Conservation (phyloP, 2,113 vertebrate genomes). For the Eulacestoma nigropectus region DNA sequence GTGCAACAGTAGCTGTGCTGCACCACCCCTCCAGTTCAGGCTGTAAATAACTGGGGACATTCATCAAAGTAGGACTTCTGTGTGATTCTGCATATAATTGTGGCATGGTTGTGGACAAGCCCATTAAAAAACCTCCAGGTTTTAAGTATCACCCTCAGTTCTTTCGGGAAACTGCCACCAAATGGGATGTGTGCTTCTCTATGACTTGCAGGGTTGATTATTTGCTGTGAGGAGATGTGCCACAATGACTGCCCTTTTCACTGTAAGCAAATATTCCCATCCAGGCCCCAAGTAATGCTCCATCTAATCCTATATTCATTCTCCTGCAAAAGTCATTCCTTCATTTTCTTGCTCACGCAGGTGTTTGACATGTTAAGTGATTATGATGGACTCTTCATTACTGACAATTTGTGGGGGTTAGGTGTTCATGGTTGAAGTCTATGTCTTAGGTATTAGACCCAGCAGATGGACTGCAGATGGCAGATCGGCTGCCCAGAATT, state of each 20-base stretch:
- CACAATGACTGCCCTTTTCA: neutral
- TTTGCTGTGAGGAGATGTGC: neutral
- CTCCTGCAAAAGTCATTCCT: neutral
- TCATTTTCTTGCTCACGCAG: neutral
- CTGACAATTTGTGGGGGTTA: constrained; percentile 7
- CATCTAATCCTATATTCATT: neutral
- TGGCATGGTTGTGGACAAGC: neutral
- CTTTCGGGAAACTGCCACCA: neutral
- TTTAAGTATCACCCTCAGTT: neutral
- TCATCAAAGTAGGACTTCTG: neutral
- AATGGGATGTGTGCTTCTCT: neutral
- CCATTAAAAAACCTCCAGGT: neutral
- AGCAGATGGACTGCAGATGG: constrained; percentile 37
- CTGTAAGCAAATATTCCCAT: neutral
- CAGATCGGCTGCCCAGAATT: constrained; percentile 25
- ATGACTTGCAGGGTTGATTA: neutral
- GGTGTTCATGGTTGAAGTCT: neutral
- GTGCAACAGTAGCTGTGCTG: neutral
- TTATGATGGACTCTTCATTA: constrained; percentile 35
- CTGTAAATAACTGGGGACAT: neutral
- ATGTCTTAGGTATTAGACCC: neutral
- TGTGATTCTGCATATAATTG: neutral
- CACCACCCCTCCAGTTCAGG: neutral
- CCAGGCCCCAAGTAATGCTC: neutral
- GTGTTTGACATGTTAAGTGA: neutral